Conservation (phyloP, 2,888 invertebrate genomes). For the Blera fallax region DNA sequence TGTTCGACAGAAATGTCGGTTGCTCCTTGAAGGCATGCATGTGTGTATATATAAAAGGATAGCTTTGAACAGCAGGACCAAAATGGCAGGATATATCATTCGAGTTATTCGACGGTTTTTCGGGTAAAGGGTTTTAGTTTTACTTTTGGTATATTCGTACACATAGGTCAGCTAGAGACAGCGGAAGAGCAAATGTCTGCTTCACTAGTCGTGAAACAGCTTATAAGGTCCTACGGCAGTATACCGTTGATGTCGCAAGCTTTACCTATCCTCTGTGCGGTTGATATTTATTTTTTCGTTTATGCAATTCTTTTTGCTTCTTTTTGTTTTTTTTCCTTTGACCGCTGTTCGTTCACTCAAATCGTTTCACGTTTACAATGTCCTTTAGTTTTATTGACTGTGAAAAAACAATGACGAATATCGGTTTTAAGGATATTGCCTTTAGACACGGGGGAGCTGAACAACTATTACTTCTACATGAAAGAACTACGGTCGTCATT, state of each 20-base stretch:
- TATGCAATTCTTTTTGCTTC: neutral
- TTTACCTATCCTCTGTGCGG: conserved; percentile 28
- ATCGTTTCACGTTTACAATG: conserved; percentile 69
- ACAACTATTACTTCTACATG: conserved; percentile 62
- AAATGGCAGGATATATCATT: conserved; percentile 55
- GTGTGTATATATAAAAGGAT: neutral
- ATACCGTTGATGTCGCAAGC: conserved; percentile 34
- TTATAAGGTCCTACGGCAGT: conserved; percentile 52
- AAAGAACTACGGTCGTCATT: neutral
- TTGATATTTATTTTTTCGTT: conserved; percentile 15
- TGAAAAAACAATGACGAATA: conserved; percentile 71
- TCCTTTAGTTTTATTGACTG: conserved; percentile 72
- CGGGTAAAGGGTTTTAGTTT: conserved; percentile 51
- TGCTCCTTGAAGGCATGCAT: conserved; percentile 51
- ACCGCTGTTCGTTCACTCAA: conserved; percentile 30
- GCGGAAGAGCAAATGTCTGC: neutral
- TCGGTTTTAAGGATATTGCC: conserved; percentile 63
- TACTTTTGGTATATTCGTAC: neutral
- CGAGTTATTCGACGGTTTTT: conserved; percentile 57
- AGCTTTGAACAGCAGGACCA: conserved; percentile 5
- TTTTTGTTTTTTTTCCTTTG: neutral
- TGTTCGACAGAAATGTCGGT: conserved; percentile 1
- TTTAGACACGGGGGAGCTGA: conserved; percentile 29
- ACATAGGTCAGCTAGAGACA: conserved; percentile 10
- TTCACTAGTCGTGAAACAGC: conserved; percentile 1